phyloP scores from a whole-genome alignment of 2,888 invertebrate genomes.

The Spisula solida region DNA sequence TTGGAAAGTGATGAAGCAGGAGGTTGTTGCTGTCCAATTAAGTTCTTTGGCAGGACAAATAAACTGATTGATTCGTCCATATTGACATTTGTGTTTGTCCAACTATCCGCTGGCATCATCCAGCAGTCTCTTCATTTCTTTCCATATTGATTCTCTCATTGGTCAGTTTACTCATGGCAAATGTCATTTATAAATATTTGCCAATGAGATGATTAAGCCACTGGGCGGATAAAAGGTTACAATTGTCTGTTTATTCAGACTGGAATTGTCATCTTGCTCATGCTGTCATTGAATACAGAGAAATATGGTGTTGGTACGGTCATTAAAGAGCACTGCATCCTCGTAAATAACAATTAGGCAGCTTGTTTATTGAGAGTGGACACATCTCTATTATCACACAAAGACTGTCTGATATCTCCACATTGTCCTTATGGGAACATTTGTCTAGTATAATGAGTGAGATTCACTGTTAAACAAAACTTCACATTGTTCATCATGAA shows the following conservation, averaged over 20 bases:
- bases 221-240: conserved; percentile 36
- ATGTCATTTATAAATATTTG: conserved; percentile 41
- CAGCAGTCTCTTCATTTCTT: not conserved
- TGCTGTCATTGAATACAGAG: conserved; percentile 23
- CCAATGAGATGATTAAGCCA: conserved; percentile 45
- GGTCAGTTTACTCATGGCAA: conserved; percentile 35
- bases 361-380: conserved; percentile 16
- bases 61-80: conserved; percentile 52
- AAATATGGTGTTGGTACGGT: conserved; percentile 21
- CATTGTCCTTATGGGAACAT: not conserved
- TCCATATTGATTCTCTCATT: conserved; percentile 14
- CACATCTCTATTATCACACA: not conserved
- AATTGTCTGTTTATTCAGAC: conserved; percentile 26
- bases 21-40: conserved; percentile 37
- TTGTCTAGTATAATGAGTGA: not conserved
- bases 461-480: too few relatives aligned
- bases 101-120: not conserved
- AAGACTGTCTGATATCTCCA: not conserved
- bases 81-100: conserved; percentile 16
- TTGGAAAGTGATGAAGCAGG: conserved; percentile 41
- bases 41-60: conserved; percentile 52
- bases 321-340: conserved; percentile 18
- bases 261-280: conserved; percentile 32
- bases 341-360: conserved; percentile 31
- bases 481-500: too few relatives aligned